Conservation (phyloP, 2,888 invertebrate genomes). For the Xanthorhoe spadicearia region DNA sequence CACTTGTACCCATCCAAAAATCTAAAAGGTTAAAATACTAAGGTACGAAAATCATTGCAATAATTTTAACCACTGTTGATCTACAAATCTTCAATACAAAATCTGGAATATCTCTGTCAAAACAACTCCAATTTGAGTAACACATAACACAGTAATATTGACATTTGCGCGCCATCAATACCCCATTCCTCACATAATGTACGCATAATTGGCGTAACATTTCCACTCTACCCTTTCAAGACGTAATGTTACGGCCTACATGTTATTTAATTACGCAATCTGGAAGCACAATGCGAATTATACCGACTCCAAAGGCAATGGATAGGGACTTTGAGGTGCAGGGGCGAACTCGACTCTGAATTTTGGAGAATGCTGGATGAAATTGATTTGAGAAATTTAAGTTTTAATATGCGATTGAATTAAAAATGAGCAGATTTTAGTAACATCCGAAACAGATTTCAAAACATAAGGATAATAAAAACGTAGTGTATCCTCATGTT, state of each 20-base stretch:
- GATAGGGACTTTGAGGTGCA: slow-evolving; percentile 48
- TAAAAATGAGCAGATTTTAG: too few species aligned
- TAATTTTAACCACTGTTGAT: too few species aligned
- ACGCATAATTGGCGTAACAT: slow-evolving; percentile 84
- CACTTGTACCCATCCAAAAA: too few species aligned
- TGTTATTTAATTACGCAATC: slow-evolving; percentile 85
- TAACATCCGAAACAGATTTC: too few species aligned
- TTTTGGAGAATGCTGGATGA: neutral
- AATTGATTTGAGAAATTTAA: too few species aligned
- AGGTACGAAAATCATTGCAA: too few species aligned
- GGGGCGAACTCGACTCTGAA: slow-evolving; percentile 47
- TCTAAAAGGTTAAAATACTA: too few species aligned
- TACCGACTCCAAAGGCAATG: slow-evolving; percentile 65
- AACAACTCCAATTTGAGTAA: neutral
- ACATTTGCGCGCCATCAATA: slow-evolving; percentile 67
- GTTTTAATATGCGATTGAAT: too few species aligned
- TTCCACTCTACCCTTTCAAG: slow-evolving; percentile 83
- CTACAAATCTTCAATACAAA: neutral
- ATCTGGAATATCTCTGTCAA: neutral
- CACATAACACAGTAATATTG: slow-evolving; percentile 33
- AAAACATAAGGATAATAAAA: too few species aligned
- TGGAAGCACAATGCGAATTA: slow-evolving; percentile 79
- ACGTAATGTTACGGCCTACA: slow-evolving; percentile 81
- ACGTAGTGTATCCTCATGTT: too few species aligned
- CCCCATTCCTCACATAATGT: slow-evolving; percentile 81